Conservation (phyloP, 2,888 invertebrate genomes). For the Lasioglossum lativentre region DNA sequence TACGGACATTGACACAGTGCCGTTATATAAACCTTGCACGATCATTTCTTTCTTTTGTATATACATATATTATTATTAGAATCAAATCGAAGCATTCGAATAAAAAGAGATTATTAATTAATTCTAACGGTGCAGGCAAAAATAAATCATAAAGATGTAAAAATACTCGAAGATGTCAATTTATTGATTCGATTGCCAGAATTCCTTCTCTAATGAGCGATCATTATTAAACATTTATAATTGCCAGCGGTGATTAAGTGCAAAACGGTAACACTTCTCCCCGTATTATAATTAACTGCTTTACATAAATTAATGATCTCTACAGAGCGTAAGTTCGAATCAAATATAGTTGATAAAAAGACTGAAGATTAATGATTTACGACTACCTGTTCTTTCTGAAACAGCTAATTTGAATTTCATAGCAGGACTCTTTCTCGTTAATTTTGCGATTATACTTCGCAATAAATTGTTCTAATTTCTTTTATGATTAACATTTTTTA, state of each 20-base stretch:
- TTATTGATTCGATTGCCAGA: background rate
- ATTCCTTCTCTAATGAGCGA: background rate
- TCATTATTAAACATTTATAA: background rate
- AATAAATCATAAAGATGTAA: background rate
- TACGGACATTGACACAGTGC: conserved; percentile 6
- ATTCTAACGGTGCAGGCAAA: background rate
- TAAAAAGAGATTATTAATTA: background rate
- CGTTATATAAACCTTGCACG: background rate
- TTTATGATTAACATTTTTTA: background rate
- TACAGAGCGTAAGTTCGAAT: background rate
- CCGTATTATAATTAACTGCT: background rate
- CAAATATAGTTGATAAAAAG: background rate
- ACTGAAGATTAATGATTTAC: background rate
- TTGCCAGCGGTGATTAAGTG: background rate
- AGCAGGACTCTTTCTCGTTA: background rate
- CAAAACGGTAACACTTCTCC: background rate
- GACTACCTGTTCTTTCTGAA: background rate
- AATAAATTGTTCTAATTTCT: background rate
- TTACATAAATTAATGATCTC: background rate
- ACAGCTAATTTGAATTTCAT: background rate
- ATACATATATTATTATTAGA: background rate
- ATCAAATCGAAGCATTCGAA: too few species aligned
- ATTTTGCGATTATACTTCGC: background rate
- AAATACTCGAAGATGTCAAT: background rate
- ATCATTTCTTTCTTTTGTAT: background rate